Percentiles rank a stretch among this genome's conserved stretches.
Evolutionary conservation across 2,797 vertebrate genomes (phyloP).

Genomic region (Cottoperca gobio): DNA sequence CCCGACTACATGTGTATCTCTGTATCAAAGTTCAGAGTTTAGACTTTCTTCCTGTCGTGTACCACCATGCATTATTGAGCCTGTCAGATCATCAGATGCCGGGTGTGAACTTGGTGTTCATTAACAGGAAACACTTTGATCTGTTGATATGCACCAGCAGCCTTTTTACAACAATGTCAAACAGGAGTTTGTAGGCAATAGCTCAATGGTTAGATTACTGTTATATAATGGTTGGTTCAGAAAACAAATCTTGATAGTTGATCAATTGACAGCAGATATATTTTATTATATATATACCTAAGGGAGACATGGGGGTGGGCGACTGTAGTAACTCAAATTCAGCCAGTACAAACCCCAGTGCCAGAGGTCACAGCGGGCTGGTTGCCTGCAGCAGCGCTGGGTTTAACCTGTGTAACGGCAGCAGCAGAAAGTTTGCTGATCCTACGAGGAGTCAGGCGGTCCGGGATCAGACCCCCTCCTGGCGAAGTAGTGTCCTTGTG

Average conservation of each 20-base stretch:
- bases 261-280: conserved; percentile 3
- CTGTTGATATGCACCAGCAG: conserved; percentile 11
- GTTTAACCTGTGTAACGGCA: too few relatives aligned
- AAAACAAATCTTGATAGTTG: conserved; percentile 3
- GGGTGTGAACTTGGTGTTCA: conserved; percentile 53
- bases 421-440: too few relatives aligned
- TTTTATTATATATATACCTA: background rate
- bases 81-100: conserved; percentile 33
- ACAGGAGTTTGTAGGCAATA: background rate
- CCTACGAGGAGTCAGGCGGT: too few relatives aligned
- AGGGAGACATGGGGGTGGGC: too few relatives aligned
- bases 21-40: conserved; percentile 48
- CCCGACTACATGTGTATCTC: conserved; percentile 3
- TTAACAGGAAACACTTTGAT: conserved; percentile 56
- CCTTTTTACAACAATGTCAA: conserved; percentile 29
- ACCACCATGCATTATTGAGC: conserved; percentile 15
- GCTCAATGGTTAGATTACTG: background rate
- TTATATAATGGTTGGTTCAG: background rate
- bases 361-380: too few relatives aligned
- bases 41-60: conserved; percentile 41
- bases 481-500: too few relatives aligned
- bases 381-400: too few relatives aligned
- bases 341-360: too few relatives aligned
- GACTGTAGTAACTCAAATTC: too few relatives aligned
- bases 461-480: too few relatives aligned